These are phyloP conservation scores for Anabacerthia variegaticeps DNA, from an alignment of 2,797 vertebrate genomes.

Conservation along the genomic window DNA sequence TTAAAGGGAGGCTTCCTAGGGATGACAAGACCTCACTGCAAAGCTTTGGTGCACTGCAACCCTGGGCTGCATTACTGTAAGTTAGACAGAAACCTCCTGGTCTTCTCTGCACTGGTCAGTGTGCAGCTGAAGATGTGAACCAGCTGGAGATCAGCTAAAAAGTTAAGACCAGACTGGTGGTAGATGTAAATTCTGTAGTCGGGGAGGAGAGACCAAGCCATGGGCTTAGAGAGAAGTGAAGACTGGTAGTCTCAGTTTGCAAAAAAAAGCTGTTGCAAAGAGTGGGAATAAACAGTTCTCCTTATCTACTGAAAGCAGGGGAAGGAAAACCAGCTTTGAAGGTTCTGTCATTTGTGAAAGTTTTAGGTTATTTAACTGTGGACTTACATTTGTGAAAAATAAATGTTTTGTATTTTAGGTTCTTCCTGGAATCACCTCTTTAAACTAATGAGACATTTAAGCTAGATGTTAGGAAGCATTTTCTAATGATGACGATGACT, in stretches of 20 bases:
- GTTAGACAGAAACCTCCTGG: neutral
- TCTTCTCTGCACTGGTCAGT: neutral
- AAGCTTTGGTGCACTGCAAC: neutral
- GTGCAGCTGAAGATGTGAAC: neutral
- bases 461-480: neutral
- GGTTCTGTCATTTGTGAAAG: neutral
- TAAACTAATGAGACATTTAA: constrained; percentile 32
- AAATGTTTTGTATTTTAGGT: neutral
- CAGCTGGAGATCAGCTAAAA: neutral
- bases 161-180: neutral
- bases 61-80: neutral
- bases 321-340: neutral
- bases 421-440: constrained; percentile 15
- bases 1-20: neutral
- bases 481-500: neutral
- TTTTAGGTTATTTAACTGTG: neutral
- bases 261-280: neutral
- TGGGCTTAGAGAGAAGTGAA: neutral
- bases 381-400: neutral
- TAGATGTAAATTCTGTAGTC: neutral
- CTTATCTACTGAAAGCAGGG: neutral
- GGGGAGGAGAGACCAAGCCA: neutral
- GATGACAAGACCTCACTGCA: neutral
- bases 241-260: neutral
- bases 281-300: neutral